Evolutionary conservation across 2,888 invertebrate species (phyloP), one percentile per base, ranked within the genome.

Genomic region (Amiota minor): DNA sequence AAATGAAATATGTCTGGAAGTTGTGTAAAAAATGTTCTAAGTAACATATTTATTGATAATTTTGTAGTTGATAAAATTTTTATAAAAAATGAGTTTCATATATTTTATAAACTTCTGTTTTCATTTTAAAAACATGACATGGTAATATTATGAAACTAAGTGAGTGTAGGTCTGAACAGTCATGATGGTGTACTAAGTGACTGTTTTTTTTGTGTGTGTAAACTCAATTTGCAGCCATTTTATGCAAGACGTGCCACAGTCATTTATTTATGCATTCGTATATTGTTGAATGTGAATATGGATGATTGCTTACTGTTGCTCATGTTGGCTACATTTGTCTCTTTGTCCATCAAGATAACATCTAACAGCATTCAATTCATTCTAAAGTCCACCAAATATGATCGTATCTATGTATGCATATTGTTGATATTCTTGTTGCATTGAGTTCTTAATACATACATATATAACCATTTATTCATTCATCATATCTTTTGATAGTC

Each of bases 141-240:
- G 6, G 6, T 0, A 35, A 35, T 35, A 35, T 6, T 35, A 35
- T 35, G 6, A 35, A 35, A 35, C 2, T 35, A 35, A 35, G 35
- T 35, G 35, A 35, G 35, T 35, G 6, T 35, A 35, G 6, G 35
- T 35, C 35, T 35, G 35, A 35, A 35, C 6, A 35, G 35, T 35
- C 35, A 35, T 35, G 35, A 35, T 35, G 0, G 35, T 35, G 0
- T 6, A 35, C 35, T 35, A 35, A 35, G 35, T 18, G 65, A 18
- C 47, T n/a, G 14, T 12, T 10, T 50, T 9, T 50, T 14, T 61
- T 62, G 23, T 62, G 45, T 35, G 35, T 45, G 11, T 47, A 65
- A 65, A 65, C 65, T 47, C 47, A 65, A 47, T 65, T 65, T 65
- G 18, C 18, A 23, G 65, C 10, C 65, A 65, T 65, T 65, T 6